A percentile compares a stretch with the other conserved stretches of the same genome.
Conservation (phyloP, 2,888 invertebrate species). For the Stegana nigrithorax region DNA sequence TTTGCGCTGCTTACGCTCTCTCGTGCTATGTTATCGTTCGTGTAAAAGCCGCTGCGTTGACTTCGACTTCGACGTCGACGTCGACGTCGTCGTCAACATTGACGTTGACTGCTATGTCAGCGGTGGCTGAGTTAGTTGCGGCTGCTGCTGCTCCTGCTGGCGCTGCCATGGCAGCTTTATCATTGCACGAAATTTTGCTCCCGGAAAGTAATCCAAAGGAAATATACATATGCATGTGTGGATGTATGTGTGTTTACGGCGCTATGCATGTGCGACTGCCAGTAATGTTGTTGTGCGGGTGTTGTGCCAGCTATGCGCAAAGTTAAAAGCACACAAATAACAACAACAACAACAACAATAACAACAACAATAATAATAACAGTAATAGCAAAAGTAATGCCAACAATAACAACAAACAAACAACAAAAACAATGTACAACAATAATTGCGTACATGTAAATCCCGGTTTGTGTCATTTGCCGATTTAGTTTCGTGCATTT, state of each 20-base stretch:
- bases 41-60: constrained; percentile 3
- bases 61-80: neutral
- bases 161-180: constrained; percentile 62
- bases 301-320: too few relatives aligned
- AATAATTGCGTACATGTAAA: constrained; percentile 61
- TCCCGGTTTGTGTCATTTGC: constrained; percentile 61
- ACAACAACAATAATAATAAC: constrained; percentile 22
- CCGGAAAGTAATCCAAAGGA: constrained; percentile 62
- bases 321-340: neutral
- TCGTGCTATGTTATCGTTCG: constrained; percentile 22
- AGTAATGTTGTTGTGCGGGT: constrained; percentile 14
- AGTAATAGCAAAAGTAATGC: too few relatives aligned
- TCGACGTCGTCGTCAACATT: constrained; percentile 9
- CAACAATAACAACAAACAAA: too few relatives aligned
- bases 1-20: constrained; percentile 9
- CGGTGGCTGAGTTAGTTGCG: constrained; percentile 11
- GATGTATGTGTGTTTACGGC: constrained; percentile 15
- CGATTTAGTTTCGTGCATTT: constrained; percentile 51
- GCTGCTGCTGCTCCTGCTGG: constrained; percentile 30
- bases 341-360: neutral
- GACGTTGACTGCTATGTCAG: constrained; percentile 4
- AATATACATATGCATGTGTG: constrained; percentile 37
- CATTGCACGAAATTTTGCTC: constrained; percentile 60
- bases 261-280: constrained; percentile 20
- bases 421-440: constrained; percentile 41